Evolutionary conservation across 2,113 vertebrate genomes (phyloP).

Genomic region (Clarias batrachus): DNA sequence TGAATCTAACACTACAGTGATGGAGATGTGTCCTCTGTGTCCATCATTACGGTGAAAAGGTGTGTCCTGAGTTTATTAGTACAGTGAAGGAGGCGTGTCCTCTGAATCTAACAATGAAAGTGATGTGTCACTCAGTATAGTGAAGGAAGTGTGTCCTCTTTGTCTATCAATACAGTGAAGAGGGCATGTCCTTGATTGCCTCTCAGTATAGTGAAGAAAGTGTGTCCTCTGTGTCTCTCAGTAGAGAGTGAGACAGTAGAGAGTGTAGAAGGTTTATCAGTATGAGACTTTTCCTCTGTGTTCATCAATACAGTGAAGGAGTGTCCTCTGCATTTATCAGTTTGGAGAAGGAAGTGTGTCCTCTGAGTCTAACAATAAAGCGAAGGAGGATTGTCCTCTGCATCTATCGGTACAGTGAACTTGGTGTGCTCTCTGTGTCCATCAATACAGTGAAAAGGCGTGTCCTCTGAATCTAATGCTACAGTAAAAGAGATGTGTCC

Average conservation of each 20-base stretch:
- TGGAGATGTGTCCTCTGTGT: background rate
- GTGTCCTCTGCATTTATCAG: background rate
- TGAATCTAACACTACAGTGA: background rate
- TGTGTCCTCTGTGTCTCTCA: background rate
- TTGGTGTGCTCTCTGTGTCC: too few relatives aligned
- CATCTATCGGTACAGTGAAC: background rate
- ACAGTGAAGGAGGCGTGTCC: background rate
- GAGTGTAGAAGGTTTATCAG: background rate
- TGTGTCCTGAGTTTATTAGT: background rate
- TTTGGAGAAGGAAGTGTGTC: too few relatives aligned
- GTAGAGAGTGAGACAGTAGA: background rate
- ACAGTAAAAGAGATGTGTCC: background rate
- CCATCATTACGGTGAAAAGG: too few relatives aligned
- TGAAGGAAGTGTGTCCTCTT: background rate
- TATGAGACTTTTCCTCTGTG: background rate
- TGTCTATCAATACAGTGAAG: background rate
- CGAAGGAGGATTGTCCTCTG: background rate
- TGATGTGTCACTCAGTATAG: background rate
- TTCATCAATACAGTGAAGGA: background rate
- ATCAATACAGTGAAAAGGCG: background rate
- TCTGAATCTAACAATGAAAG: background rate
- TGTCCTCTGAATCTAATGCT: background rate
- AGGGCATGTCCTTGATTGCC: background rate
- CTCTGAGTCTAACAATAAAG: background rate
- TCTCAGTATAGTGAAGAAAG: background rate